phyloP scores from a whole-genome alignment of 2,888 invertebrate species.

The Pegoplata infirma region DNA sequence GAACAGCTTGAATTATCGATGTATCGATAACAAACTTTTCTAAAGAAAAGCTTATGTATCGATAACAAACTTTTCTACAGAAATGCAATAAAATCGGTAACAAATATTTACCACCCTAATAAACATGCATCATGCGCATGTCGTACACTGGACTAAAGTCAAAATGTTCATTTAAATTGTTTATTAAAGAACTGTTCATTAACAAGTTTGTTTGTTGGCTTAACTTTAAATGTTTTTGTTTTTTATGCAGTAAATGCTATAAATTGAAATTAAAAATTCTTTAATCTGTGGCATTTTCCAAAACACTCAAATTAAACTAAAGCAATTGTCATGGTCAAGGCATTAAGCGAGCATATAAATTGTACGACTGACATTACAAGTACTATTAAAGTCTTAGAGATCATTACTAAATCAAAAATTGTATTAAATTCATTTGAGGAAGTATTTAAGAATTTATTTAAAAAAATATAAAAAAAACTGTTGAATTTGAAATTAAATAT shows the following conservation, averaged over 20 bases:
- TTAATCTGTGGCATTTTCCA: slow-evolving; percentile 46
- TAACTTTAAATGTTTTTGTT: slow-evolving; percentile 24
- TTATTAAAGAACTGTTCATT: slow-evolving; percentile 50
- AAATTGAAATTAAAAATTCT: neutral
- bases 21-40: too few species aligned
- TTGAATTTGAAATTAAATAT: slow-evolving; percentile 36
- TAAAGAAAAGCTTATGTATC: too few species aligned
- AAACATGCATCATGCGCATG: neutral
- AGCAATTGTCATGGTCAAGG: slow-evolving; percentile 62
- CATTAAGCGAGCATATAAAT: slow-evolving; percentile 10
- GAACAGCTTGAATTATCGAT: too few species aligned
- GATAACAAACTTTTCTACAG: too few species aligned
- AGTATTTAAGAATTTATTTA: neutral
- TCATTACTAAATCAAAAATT: neutral
- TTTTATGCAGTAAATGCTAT: slow-evolving; percentile 23
- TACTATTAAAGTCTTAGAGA: slow-evolving; percentile 26
- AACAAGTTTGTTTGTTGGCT: slow-evolving; percentile 46
- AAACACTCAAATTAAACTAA: slow-evolving; percentile 36
- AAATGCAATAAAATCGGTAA: too few species aligned
- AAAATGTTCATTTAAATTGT: slow-evolving; percentile 35
- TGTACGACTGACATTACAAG: slow-evolving; percentile 12
- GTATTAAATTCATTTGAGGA: slow-evolving; percentile 16
- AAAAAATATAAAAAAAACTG: neutral
- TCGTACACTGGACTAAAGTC: slow-evolving; percentile 22
- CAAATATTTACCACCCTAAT: neutral